Evolutionary conservation across 1,140 invertebrate species (phyloP).

Genomic region (Himalopsyche phryganea): DNA sequence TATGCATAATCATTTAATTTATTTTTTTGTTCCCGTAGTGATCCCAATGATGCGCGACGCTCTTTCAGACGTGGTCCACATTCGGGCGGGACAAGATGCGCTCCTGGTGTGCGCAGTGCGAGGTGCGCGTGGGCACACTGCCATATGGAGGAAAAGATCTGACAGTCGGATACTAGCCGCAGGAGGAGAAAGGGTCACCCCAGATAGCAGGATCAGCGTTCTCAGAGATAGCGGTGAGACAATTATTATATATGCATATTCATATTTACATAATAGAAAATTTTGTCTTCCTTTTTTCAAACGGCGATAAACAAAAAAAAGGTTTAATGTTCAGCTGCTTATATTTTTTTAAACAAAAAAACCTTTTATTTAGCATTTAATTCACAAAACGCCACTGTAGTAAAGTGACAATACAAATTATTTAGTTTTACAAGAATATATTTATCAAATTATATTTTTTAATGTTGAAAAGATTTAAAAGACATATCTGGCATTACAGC

Average conservation of each 20-base stretch:
- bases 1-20: too few species aligned
- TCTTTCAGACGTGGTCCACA: slow-evolving; percentile 42
- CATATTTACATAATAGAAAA: neutral
- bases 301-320: too few species aligned
- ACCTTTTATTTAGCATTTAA: too few species aligned
- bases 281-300: neutral
- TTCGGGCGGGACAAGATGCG: slow-evolving; percentile 68
- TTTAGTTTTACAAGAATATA: too few species aligned
- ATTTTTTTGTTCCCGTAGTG: too few species aligned
- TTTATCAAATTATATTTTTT: too few species aligned
- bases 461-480: too few species aligned
- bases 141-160: slow-evolving; percentile 62
- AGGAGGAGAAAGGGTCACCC: slow-evolving; percentile 66
- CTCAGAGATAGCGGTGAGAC: slow-evolving; percentile 57
- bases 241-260: neutral
- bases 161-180: slow-evolving; percentile 40
- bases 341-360: too few species aligned
- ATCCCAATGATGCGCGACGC: slow-evolving; percentile 9
- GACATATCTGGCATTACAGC: too few species aligned
- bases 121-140: slow-evolving; percentile 49
- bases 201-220: slow-evolving; percentile 65
- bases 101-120: slow-evolving; percentile 72
- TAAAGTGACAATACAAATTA: too few species aligned
- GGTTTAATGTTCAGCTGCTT: too few species aligned
- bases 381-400: too few species aligned